Evolutionary conservation across 2,797 vertebrate species (phyloP).

Genomic region (Chaetophractus vellerosus): DNA sequence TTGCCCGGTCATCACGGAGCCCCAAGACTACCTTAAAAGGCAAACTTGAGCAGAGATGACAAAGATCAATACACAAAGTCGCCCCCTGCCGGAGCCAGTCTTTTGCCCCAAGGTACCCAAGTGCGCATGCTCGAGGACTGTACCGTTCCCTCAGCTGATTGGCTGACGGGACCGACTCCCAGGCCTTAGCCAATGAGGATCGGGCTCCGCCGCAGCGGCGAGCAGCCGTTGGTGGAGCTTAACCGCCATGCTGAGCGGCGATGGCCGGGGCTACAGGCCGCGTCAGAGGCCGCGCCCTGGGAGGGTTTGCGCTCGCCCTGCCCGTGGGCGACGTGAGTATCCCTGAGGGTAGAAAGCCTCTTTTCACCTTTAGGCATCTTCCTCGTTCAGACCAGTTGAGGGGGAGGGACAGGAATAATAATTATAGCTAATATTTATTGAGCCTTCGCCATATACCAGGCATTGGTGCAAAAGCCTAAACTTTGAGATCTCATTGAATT

Average conservation of each 20-base stretch:
- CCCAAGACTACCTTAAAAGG: neutral
- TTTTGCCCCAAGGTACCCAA: fast-evolving
- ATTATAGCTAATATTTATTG: neutral
- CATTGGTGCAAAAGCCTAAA: neutral
- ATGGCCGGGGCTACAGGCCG: constrained; percentile 50
- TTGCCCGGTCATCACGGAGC: neutral
- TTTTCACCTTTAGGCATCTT: neutral
- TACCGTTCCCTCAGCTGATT: constrained; percentile 29
- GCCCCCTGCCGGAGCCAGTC: too few relatives aligned
- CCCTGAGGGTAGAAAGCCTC: neutral
- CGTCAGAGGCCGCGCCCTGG: neutral
- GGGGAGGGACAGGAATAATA: neutral
- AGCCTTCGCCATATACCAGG: neutral
- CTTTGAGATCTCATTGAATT: neutral
- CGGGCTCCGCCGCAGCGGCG: fast-evolving
- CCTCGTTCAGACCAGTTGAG: neutral
- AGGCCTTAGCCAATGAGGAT: neutral
- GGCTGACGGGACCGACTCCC: neutral
- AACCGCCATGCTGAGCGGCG: constrained; percentile 66
- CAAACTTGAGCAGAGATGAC: neutral
- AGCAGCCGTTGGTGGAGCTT: neutral
- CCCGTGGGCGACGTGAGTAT: constrained; percentile 77
- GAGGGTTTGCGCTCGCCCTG: constrained; percentile 28
- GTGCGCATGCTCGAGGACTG: neutral
- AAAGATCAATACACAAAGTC: neutral